Evolutionary conservation across 1,140 invertebrate genomes (phyloP), one percentile per base, ranked within the genome.

Genomic region (Leptinotarsa defecta): DNA sequence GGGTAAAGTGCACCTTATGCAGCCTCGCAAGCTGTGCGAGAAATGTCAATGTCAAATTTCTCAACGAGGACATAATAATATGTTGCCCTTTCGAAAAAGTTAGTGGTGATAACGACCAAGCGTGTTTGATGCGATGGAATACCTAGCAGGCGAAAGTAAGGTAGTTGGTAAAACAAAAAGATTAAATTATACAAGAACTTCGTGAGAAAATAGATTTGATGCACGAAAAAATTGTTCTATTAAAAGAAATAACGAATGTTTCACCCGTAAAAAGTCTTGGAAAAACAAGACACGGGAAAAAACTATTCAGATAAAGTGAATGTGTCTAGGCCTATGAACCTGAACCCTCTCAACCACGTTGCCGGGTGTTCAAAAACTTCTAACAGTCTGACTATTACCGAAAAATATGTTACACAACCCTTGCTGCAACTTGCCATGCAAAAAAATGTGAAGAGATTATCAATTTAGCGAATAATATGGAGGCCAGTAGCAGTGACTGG

Each of bases 111-210:
- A 64, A 19, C 22, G 63, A 64, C 63, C 63, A 17, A 64, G 63
- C 63, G 63, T 64, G 22, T 64, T 64, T 5, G 63, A 64, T 64
- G 63, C 63, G 63, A 64, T 64, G n/a, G 63, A 64, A 64, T 22
- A 20, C 63, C 63, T 19, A 64, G 63, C 63, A 64, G 63, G 63
- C 63, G 63, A 64, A 64, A 64, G 63, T 64, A 64, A 64, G 0
- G 63, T 64, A 64, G 63, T 64, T 4, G 19, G 8, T 64, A n/a
- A n/a, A n/a, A 1, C 19, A 1, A 64, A 64, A 2, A 64, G 1
- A 15, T 64, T 4, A 15, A 5, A 64, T 64, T 64, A 8, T 64
- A 64, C 13, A 64, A 64, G 4, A 64, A 64, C 13, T 64, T 64
- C 62, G 62, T 6, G 62, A 64, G 6, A 64, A 64, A 22, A 64